Percentiles rank a stretch among this genome's conserved stretches.
phyloP scores from a whole-genome alignment of 2,797 vertebrate species.

The Phyllotis vaccarum region DNA sequence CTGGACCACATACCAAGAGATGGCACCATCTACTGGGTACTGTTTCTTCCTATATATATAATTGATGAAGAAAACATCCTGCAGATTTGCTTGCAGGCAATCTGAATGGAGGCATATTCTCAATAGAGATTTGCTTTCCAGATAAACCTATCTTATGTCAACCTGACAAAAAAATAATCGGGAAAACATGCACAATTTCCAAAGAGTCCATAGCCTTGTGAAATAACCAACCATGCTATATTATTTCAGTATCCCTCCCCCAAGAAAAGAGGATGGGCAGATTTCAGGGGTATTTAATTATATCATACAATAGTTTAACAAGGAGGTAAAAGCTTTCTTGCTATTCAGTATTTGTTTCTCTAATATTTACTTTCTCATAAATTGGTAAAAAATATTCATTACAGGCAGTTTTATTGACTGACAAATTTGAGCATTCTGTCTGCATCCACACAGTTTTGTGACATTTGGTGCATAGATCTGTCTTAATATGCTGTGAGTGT shows the following conservation, averaged over 20 bases:
- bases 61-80: not conserved
- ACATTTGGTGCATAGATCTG: conserved; percentile 55
- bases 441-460: conserved; percentile 81
- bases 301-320: not conserved
- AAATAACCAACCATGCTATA: conserved; percentile 32
- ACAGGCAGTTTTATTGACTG: conserved; percentile 82
- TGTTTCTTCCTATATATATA: not conserved
- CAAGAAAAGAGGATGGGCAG: not conserved
- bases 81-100: not conserved
- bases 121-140: not conserved
- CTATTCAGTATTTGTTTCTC: conserved; percentile 78
- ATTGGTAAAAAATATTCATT: conserved; percentile 79
- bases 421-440: conserved; percentile 79
- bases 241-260: not conserved
- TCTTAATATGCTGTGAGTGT: conserved; percentile 61
- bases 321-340: conserved; percentile 62
- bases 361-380: conserved; percentile 78
- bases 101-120: not conserved
- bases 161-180: not conserved
- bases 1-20: not conserved
- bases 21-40: not conserved
- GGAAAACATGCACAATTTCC: not conserved
- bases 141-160: not conserved
- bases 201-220: not conserved
- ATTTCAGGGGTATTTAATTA: conserved; percentile 28